These are phyloP conservation scores for Prunella strophiata DNA, from an alignment of 2,797 vertebrate species.

Conservation along the genomic window DNA sequence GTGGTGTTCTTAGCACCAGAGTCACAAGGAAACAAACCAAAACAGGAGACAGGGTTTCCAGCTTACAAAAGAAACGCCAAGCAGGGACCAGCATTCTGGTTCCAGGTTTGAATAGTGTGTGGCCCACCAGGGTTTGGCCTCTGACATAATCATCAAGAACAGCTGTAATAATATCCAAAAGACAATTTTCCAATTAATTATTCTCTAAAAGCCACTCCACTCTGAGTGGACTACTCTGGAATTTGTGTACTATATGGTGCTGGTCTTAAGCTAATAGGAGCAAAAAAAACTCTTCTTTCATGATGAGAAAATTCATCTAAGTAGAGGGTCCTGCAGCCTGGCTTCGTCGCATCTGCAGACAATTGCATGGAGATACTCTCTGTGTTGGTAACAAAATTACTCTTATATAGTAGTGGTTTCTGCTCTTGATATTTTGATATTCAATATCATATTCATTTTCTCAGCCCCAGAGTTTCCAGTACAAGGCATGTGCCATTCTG, in stretches of 20 bases:
- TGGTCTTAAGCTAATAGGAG: background rate
- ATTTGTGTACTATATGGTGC: background rate
- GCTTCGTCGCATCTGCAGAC: background rate
- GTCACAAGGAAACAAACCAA: background rate
- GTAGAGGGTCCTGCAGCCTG: background rate
- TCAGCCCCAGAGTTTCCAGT: background rate
- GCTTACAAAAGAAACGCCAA: background rate
- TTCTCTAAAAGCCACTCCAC: constrained; percentile 1
- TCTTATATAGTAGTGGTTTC: background rate
- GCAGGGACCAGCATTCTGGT: background rate
- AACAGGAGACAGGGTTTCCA: background rate
- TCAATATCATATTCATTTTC: background rate
- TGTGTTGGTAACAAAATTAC: background rate
- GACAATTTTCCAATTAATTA: constrained; percentile 25
- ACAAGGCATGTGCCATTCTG: background rate
- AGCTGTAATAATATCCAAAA: constrained; percentile 40
- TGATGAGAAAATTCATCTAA: background rate
- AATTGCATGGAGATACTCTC: background rate
- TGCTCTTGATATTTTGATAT: background rate
- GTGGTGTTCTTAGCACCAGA: background rate
- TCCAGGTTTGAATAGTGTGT: background rate
- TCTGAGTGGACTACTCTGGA: background rate
- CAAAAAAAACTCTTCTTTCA: background rate
- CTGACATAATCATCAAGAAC: background rate
- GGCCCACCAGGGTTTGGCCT: background rate